Percentiles rank a stretch among this genome's conserved stretches.
These are phyloP conservation scores for Neoniphon sammara DNA, from an alignment of 2,797 vertebrate species.

Conservation along the genomic window DNA sequence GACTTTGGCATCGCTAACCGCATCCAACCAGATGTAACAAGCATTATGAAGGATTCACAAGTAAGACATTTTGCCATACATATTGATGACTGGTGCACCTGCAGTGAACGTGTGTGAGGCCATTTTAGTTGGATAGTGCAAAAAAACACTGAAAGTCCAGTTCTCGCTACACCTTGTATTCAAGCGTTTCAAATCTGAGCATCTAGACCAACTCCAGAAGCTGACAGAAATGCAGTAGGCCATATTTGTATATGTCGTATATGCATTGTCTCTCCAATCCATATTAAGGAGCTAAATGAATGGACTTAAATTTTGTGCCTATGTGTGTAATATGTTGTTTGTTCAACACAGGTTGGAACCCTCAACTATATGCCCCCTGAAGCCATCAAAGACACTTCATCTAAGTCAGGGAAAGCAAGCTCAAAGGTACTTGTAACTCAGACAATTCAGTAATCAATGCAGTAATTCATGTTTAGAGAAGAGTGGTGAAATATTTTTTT, in stretches of 20 bases:
- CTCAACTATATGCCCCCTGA: slow-evolving; percentile 99
- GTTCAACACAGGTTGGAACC: slow-evolving; percentile 89
- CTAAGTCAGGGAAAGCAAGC: slow-evolving; percentile 86
- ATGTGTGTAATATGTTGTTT: slow-evolving; percentile 32
- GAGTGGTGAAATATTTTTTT: neutral
- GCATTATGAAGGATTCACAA: slow-evolving; percentile 97
- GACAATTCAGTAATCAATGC: neutral
- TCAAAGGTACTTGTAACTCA: slow-evolving; percentile 87
- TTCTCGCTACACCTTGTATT: neutral
- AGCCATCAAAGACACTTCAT: slow-evolving; percentile 94
- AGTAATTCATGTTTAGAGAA: neutral
- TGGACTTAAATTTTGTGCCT: too few species aligned
- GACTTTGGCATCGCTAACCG: slow-evolving; percentile 98
- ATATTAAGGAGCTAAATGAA: too few species aligned
- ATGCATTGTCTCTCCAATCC: too few species aligned
- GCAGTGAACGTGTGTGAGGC: too few species aligned
- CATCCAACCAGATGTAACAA: slow-evolving; percentile 97
- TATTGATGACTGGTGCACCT: neutral
- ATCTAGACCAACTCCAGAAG: too few species aligned
- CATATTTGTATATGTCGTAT: too few species aligned
- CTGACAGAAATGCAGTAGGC: too few species aligned
- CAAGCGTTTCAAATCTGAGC: too few species aligned
- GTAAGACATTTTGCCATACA: slow-evolving; percentile 69
- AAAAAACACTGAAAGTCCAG: neutral
- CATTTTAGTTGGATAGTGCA: neutral